Conservation (phyloP, 1,140 invertebrate species). For the Pentalonia nigronervosa region DNA sequence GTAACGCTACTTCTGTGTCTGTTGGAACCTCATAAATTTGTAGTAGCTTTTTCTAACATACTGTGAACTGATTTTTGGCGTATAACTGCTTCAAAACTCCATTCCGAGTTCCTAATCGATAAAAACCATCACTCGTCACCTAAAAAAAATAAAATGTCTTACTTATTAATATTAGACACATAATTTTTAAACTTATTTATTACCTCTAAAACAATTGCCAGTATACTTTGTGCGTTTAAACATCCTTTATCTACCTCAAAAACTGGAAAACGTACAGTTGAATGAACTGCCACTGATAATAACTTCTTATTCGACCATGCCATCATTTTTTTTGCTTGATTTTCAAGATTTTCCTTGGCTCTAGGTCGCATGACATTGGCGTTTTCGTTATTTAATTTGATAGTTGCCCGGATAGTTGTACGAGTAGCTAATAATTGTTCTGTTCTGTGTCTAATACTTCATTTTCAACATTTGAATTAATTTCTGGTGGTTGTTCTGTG, state of each 20-base stretch:
- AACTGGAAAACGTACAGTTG: slow-evolving; percentile 11
- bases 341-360: slow-evolving; percentile 21
- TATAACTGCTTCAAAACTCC: background rate
- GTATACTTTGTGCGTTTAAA: slow-evolving; percentile 6
- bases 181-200: background rate
- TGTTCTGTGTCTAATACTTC: background rate
- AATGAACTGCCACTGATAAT: background rate
- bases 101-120: slow-evolving; percentile 3
- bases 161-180: background rate
- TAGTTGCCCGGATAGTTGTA: no score
- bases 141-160: no score
- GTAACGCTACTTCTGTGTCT: no score
- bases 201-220: slow-evolving; percentile 23
- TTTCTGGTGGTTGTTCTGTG: background rate
- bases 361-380: background rate
- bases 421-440: background rate
- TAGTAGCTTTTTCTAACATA: no score
- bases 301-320: background rate
- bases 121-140: background rate
- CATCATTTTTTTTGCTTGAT: background rate
- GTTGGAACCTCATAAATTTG: no score
- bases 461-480: background rate
- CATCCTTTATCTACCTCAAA: no score
- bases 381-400: slow-evolving; percentile 1
- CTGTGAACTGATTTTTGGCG: no score